A percentile compares a stretch with the other conserved stretches of the same genome.
Conservation (phyloP, 2,113 vertebrate genomes). For the Nibea albiflora region DNA sequence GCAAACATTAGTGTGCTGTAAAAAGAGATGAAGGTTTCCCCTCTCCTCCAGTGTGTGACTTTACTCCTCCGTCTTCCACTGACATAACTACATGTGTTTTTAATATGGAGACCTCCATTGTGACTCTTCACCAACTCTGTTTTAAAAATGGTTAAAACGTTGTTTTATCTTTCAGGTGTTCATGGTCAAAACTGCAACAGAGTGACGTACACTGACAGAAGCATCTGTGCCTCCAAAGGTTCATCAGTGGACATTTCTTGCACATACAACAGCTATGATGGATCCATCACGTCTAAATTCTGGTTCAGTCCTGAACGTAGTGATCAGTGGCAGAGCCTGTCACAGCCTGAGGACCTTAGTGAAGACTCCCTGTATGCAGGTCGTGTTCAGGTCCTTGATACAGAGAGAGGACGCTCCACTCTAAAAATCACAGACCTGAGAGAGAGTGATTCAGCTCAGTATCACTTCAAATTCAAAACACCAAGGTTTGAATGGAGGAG, state of each 20-base stretch:
- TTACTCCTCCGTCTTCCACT: not conserved
- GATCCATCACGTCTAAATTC: fast-evolving
- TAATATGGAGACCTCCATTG: too few relatives aligned
- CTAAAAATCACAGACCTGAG: too few relatives aligned
- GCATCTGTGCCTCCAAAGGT: constrained; percentile 5
- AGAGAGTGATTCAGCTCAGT: too few relatives aligned
- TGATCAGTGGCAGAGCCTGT: not conserved
- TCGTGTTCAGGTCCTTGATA: too few relatives aligned
- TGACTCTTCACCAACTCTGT: not conserved
- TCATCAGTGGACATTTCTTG: constrained; percentile 32
- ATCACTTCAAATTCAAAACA: too few relatives aligned
- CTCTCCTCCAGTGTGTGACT: constrained; percentile 37
- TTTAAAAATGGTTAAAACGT: not conserved
- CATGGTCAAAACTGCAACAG: fast-evolving
- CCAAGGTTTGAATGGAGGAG: too few relatives aligned
- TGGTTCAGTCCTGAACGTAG: constrained; percentile 13
- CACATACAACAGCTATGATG: fast-evolving
- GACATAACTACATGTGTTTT: not conserved
- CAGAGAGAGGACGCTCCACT: too few relatives aligned
- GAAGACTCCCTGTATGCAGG: too few relatives aligned
- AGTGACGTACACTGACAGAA: constrained; percentile 23
- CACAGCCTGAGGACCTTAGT: too few relatives aligned
- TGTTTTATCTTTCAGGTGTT: constrained; percentile 8
- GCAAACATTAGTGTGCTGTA: too few relatives aligned
- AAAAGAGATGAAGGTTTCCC: too few relatives aligned